These are phyloP conservation scores for Epinotia ramella DNA, from an alignment of 2,888 invertebrate species.

Conservation along the genomic window DNA sequence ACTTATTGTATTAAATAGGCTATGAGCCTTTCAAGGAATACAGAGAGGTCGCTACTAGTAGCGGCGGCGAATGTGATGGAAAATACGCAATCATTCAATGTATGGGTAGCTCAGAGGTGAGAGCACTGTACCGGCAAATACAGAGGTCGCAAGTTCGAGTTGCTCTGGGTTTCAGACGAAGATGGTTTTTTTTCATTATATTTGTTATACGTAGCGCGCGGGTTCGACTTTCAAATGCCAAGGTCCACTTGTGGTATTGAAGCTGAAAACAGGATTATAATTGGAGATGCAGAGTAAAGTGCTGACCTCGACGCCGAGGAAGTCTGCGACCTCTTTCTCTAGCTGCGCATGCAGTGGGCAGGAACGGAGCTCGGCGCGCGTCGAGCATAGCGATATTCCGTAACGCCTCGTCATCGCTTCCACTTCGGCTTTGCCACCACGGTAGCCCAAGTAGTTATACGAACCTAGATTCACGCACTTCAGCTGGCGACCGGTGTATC, in stretches of 20 bases:
- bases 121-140: too few relatives aligned
- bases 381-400: conserved; percentile 91
- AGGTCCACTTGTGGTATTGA: not conserved
- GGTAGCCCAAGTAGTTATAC: conserved; percentile 99
- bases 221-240: not conserved
- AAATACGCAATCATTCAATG: too few relatives aligned
- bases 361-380: conserved; percentile 93
- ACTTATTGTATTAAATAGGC: too few relatives aligned
- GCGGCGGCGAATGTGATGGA: too few relatives aligned
- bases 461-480: conserved; percentile 98
- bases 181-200: too few relatives aligned
- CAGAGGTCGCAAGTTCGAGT: too few relatives aligned
- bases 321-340: conserved; percentile 93
- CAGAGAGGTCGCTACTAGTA: too few relatives aligned
- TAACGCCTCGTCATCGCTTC: conserved; percentile 87
- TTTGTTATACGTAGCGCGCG: too few relatives aligned
- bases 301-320: conserved; percentile 93
- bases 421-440: conserved; percentile 87
- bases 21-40: too few relatives aligned
- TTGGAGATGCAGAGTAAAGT: not conserved
- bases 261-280: not conserved
- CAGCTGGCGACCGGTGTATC: conserved; percentile 92
- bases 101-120: too few relatives aligned
- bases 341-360: conserved; percentile 91
- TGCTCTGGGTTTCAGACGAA: too few relatives aligned